Evolutionary conservation across 2,888 invertebrate genomes (phyloP), one percentile per base, ranked within the genome.

Genomic region (Folsomia candida): DNA sequence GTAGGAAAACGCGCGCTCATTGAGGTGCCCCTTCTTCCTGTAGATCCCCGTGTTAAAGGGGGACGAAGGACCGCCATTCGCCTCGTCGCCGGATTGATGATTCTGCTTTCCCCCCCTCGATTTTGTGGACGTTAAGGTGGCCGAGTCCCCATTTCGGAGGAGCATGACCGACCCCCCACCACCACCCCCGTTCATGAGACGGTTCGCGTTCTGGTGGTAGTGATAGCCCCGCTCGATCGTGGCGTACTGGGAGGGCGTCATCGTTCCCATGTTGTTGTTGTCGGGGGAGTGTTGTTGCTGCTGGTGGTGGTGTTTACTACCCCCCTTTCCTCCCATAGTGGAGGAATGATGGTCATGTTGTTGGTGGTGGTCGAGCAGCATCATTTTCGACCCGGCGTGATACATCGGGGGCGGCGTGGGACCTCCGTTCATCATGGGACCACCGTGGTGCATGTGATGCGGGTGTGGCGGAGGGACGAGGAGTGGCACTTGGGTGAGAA

Each of bases 1-100:
- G 85, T 95, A 94, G 69, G 93, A 93, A 82, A 95, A 95, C 26
- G 95, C 95, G 66, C 94, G 86, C 83, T 95, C 95, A 84, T 95
- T 95, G 77, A 95, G 84, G 81, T 95, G 94, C 0, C 94, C 94
- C 81, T 94, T 94, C 82, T 93, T 91, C 80, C 92, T 86, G 82
- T 94, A 94, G 75, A 94, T 94, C n/a, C 91, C 91, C 0, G 91
- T 90, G 65, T 93, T 88, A 81, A 88, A 89, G 11, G 88, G 87
- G 54, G 88, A 88, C 47, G 88, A 88, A 14, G 78, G 80, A 57
- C 74, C 77, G n/a, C 69, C 75, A 54, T 54, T 54, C 22, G 6
- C 54, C 22, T 54, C 20, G 11, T 65, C 69, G 27, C 69, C 71
- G n/a, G 63, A 60, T 1, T 70, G 66, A 14, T 73, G 74, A 24